Evolutionary conservation across 2,888 invertebrate genomes (phyloP), one percentile per base, ranked within the genome.

Genomic region (Xanthorhoe designata): DNA sequence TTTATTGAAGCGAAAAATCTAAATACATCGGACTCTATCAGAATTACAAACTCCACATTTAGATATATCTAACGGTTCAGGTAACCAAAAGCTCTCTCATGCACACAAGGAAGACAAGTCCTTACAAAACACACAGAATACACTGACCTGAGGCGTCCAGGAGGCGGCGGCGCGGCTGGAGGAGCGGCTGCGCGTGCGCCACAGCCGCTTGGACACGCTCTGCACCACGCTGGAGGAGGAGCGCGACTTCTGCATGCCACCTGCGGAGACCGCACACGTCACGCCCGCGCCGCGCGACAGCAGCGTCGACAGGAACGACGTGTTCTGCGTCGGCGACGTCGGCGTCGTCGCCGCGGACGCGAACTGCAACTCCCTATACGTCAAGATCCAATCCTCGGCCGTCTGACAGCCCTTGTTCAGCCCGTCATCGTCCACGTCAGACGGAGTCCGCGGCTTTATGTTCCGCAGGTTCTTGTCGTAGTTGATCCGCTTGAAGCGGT

Each of bases 221-320:
- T 97, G 97, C 85, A 97, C 96, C 86, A 97, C 97, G 92, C 97
- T 97, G 84, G 97, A 97, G 76, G 97, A 97, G 32, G 97, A 97
- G 88, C 97, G 97, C 81, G 97, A 97, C 94, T 97, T 98, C 95
- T 97, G 97, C 97, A 97, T 97, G 87, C 95, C 95, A 92, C 95
- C 95, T 92, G 95, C 89, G 80, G 94, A 87, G 69, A 86, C 82
- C 79, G 59, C 62, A 45, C 54, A 68, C 69, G 85, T 81, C 68
- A 86, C 81, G 69, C 54, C 58, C 9, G 86, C 84, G 74, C 84
- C 82, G 70, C 90, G 86, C 57, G 90, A 89, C 70, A 93, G 78
- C 82, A 89, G 77, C 72, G 89, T 79, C 69, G 89, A 82, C 70
- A 92, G 81, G 74, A 94, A 90, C 86, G 92, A 91, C 78, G 87